Evolutionary conservation across 2,113 vertebrate genomes (phyloP).

Genomic region (Columba livia): DNA sequence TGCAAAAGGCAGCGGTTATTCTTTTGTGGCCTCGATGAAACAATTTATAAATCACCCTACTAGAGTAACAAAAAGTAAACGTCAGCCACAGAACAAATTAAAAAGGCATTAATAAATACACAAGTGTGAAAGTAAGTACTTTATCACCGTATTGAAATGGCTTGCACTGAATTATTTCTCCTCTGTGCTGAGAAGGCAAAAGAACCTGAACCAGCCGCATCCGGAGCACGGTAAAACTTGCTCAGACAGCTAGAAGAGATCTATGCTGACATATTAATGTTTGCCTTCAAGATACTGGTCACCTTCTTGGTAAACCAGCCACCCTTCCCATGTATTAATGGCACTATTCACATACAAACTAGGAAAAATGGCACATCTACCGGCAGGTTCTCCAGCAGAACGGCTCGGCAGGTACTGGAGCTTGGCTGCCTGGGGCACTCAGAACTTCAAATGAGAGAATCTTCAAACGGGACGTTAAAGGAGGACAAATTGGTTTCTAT

Average conservation of each 20-base stretch:
- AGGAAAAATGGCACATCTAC: not conserved
- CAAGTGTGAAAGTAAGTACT: no score
- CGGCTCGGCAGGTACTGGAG: not conserved
- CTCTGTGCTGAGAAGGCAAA: not conserved
- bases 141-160: rapidly evolving
- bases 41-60: not conserved
- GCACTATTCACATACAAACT: not conserved
- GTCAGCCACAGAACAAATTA: not conserved
- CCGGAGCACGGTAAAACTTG: not conserved
- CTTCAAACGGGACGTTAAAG: not conserved
- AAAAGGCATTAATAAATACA: not conserved
- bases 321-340: not conserved
- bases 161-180: not conserved
- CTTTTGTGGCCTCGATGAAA: not conserved
- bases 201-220: not conserved
- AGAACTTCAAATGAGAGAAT: not conserved
- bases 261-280: not conserved
- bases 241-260: not conserved
- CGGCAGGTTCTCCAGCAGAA: not conserved
- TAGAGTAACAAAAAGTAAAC: not conserved
- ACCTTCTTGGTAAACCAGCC: not conserved
- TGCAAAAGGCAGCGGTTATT: not conserved
- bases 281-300: not conserved
- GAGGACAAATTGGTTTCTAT: not conserved
- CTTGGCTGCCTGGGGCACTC: not conserved